Percentiles rank a stretch among this genome's conserved stretches.
These are phyloP conservation scores for Andrena trimmerana DNA, from an alignment of 2,888 invertebrate genomes.

Conservation along the genomic window DNA sequence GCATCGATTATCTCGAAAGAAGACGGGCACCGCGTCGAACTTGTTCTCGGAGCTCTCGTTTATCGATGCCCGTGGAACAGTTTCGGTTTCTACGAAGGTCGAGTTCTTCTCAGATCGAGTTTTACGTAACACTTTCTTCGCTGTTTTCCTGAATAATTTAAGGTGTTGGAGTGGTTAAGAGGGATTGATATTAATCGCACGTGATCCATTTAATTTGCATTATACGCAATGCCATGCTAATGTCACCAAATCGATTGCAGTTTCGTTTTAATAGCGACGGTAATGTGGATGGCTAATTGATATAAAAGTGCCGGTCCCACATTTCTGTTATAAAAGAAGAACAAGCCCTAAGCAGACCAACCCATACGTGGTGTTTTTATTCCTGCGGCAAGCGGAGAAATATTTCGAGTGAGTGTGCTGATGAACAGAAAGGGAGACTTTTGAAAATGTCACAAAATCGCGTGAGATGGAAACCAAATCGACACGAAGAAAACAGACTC, in stretches of 20 bases:
- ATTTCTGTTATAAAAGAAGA: too few relatives aligned
- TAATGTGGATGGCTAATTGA: slow-evolving; percentile 60
- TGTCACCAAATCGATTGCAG: slow-evolving; percentile 58
- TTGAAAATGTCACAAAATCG: neutral
- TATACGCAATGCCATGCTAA: too few relatives aligned
- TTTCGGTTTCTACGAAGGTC: neutral
- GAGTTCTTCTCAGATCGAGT: neutral
- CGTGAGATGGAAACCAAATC: neutral
- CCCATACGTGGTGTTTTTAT: neutral
- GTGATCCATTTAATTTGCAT: too few relatives aligned
- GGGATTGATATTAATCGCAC: too few relatives aligned
- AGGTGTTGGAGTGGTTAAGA: too few relatives aligned
- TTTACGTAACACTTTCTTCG: neutral
- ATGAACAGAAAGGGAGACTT: slow-evolving; percentile 3
- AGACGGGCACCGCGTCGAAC: slow-evolving; percentile 4
- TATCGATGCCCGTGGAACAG: slow-evolving; percentile 6
- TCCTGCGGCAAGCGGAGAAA: slow-evolving; percentile 18
- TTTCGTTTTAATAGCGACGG: slow-evolving; percentile 53
- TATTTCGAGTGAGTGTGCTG: slow-evolving; percentile 39
- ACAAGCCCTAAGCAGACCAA: too few relatives aligned
- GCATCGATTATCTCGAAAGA: slow-evolving; percentile 39
- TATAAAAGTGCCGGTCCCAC: too few relatives aligned
- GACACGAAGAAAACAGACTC: neutral
- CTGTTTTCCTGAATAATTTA: too few relatives aligned
- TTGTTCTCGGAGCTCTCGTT: neutral